Base-by-base conservation (phyloP, 2,113 vertebrate species). In the Calyptomena viridis region DNA sequence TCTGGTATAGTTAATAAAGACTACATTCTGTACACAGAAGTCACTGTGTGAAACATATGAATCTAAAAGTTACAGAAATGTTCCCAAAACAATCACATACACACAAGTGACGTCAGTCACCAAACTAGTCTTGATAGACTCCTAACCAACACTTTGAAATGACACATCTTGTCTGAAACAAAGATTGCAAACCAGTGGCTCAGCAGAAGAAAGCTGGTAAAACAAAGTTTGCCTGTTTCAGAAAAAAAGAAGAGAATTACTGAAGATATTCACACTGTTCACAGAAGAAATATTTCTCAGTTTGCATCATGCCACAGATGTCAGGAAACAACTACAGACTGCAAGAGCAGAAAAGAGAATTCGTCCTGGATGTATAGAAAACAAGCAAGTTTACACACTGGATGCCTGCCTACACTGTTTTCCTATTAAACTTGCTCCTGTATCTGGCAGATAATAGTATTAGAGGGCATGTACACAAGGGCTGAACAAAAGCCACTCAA, bases 351-450 rank as follows among this genome's bases (percentile, higher is more conserved):
- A 58, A 68, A 87, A 39, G 14, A 68, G 8, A 60, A 68, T 44
- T 84, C 1, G 0, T 42, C 28, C 16, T 63, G 12, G 21, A 64
- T 18, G 5, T n/a, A 83, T 0, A 47, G 52, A 63, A 84, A 91
- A 71, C 37, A 87, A 78, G 28, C 5, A 23, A 44, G 18, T 30
- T 60, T 71, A 89, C 21, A 82, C 1, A 6, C 24, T 23, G 12
- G 5, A 67, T 53, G 17, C 22, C 14, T 0, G 0, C 27, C 42
- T n/a, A 56, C 0, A 1, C 9, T 52, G 5, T 31, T 80, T 56
- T 80, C 66, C 44, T 87, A 18, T 30, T 84, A 59, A 81, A 63
- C 9, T 52, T 72, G 39, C 6, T 76, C 39, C 53, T 28, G 4
- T 44, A 50, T 39, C 44, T 59, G 39, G 49, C 25, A 90, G 17